Conservation (phyloP, 2,888 invertebrate species). For the Hedya salicella region DNA sequence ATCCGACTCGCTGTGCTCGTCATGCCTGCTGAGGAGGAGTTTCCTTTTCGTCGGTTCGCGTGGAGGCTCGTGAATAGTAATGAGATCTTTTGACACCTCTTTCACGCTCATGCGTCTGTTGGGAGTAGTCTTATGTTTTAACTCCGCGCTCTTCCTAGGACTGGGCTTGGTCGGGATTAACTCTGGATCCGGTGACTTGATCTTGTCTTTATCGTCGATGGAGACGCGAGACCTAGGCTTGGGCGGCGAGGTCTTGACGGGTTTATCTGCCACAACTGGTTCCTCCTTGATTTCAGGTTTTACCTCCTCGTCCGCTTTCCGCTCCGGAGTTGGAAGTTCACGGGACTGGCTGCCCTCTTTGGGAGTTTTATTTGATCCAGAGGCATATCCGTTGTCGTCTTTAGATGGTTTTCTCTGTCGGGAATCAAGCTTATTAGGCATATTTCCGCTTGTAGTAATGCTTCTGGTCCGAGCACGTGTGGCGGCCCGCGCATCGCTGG, state of each 20-base stretch:
- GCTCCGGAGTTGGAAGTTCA: conserved; percentile 86
- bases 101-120: conserved; percentile 55
- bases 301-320: conserved; percentile 87
- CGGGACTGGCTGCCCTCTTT: conserved; percentile 86
- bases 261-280: conserved; percentile 64
- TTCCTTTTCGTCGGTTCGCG: conserved; percentile 52
- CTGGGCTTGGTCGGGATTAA: conserved; percentile 55
- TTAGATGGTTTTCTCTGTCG: conserved; percentile 80
- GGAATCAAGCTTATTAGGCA: conserved; percentile 86
- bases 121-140: conserved; percentile 60
- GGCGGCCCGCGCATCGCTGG: conserved; percentile 76
- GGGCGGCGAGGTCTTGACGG: conserved; percentile 57
- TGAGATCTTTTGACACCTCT: conserved; percentile 53
- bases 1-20: conserved; percentile 45
- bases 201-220: conserved; percentile 69
- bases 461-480: conserved; percentile 88
- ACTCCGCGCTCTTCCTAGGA: conserved; percentile 63
- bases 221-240: conserved; percentile 55
- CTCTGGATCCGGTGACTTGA: conserved; percentile 51
- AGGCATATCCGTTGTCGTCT: conserved; percentile 65
- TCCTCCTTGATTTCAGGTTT: conserved; percentile 73
- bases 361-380: conserved; percentile 77
- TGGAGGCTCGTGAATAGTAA: conserved; percentile 48
- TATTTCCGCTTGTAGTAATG: conserved; percentile 88
- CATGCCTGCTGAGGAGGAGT: conserved; percentile 52